A percentile compares a stretch with the other conserved stretches of the same genome.
Evolutionary conservation across 2,113 vertebrate genomes (phyloP).

Genomic region (Microcebus tavaratra): DNA sequence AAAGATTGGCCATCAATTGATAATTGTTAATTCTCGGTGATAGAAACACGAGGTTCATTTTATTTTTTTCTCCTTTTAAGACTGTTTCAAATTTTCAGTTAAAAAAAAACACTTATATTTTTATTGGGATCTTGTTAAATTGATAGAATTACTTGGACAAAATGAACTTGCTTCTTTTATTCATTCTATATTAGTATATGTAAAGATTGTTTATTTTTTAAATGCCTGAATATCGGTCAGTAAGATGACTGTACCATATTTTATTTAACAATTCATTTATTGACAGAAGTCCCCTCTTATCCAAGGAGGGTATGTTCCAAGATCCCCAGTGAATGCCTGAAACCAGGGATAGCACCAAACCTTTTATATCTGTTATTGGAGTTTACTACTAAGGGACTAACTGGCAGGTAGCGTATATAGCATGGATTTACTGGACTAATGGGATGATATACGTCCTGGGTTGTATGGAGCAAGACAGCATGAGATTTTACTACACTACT

Average conservation of each 20-base stretch:
- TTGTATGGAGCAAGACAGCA: background rate
- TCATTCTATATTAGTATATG: background rate
- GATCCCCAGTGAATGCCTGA: background rate
- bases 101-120: background rate
- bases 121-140: slow-evolving; percentile 38
- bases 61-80: slow-evolving; percentile 28
- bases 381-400: background rate
- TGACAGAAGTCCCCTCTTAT: background rate
- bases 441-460: background rate
- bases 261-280: background rate
- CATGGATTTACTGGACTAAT: background rate
- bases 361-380: background rate
- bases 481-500: background rate
- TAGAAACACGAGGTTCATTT: background rate
- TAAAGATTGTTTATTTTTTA: background rate
- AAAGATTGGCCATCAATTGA: background rate
- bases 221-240: background rate
- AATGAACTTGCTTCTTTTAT: background rate
- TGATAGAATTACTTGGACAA: background rate
- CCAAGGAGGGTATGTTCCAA: background rate
- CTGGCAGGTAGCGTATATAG: background rate
- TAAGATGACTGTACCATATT: background rate
- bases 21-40: slow-evolving; percentile 2
- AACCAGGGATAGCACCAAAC: background rate
- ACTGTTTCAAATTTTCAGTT: background rate